phyloP scores from a whole-genome alignment of 2,113 vertebrate species.

The Oxygymnocypris stewartii region DNA sequence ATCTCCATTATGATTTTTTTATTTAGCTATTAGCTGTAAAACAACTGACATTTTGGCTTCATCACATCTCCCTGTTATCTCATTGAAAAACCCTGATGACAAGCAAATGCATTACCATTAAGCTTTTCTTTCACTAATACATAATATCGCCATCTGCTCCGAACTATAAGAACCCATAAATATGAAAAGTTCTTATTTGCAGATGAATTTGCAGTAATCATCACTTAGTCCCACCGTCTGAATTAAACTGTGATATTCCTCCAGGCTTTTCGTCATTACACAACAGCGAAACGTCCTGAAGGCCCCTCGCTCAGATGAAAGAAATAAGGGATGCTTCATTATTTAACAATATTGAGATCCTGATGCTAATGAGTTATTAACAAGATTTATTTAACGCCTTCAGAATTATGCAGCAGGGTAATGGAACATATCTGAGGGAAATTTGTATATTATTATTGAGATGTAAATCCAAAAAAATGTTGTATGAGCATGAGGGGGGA shows the following conservation, averaged over 20 bases:
- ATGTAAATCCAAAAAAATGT: constrained; percentile 6
- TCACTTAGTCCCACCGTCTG: constrained; percentile 50
- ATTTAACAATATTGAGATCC: constrained; percentile 67
- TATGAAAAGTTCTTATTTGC: constrained; percentile 35
- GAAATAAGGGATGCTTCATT: constrained; percentile 71
- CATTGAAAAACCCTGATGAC: constrained; percentile 38
- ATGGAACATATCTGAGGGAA: constrained; percentile 30
- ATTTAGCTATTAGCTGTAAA: constrained; percentile 31
- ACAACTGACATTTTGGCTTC: neutral
- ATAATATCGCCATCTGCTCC: constrained; percentile 53
- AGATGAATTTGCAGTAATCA: constrained; percentile 47
- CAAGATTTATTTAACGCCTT: constrained; percentile 44
- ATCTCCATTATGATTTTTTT: neutral
- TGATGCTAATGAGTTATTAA: constrained; percentile 50
- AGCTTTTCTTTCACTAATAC: constrained; percentile 45
- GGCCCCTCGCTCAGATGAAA: constrained; percentile 67
- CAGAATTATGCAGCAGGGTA: constrained; percentile 33
- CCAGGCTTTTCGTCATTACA: constrained; percentile 69
- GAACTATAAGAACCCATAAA: constrained; percentile 45
- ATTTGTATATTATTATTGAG: constrained; percentile 38
- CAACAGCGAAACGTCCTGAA: constrained; percentile 64
- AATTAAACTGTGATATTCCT: constrained; percentile 60
- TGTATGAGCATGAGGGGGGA: neutral
- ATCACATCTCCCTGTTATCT: constrained; percentile 23
- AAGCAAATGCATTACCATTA: constrained; percentile 37